A percentile compares a stretch with the other conserved stretches of the same genome.
Evolutionary conservation across 2,113 vertebrate genomes (phyloP).

Genomic region (Panthera leo): DNA sequence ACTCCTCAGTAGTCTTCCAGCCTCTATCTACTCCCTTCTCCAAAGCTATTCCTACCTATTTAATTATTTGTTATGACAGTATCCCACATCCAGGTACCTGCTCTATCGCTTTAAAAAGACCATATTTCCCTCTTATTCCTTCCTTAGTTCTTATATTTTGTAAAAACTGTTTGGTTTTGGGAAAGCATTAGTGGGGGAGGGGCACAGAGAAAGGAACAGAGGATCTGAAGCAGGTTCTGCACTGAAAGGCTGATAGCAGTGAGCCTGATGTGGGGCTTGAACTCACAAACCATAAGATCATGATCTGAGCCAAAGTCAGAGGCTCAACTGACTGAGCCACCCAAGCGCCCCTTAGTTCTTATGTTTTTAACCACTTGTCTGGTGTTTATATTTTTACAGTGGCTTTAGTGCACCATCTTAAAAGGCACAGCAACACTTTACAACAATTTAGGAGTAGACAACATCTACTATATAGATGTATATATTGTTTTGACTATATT

Average conservation of each 20-base stretch:
- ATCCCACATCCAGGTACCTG: not conserved
- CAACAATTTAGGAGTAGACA: not conserved
- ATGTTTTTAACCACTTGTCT: not conserved
- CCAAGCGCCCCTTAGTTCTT: not conserved
- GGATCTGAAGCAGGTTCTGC: no score
- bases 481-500: not conserved
- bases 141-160: not conserved
- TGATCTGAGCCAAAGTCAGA: no score
- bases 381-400: constrained; percentile 1
- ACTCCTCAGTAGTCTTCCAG: not conserved
- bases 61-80: not conserved
- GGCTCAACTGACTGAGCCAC: no score
- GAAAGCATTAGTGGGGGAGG: no score
- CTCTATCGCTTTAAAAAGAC: constrained; percentile 5
- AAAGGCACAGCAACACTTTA: not conserved
- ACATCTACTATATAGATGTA: not conserved
- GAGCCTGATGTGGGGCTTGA: no score
- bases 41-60: not conserved
- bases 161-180: no score
- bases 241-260: no score
- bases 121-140: not conserved
- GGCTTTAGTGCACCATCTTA: not conserved
- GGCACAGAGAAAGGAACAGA: no score
- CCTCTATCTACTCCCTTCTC: not conserved
- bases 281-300: no score